These are phyloP conservation scores for Clarias magur DNA, from an alignment of 2,113 vertebrate genomes.

Conservation along the genomic window DNA sequence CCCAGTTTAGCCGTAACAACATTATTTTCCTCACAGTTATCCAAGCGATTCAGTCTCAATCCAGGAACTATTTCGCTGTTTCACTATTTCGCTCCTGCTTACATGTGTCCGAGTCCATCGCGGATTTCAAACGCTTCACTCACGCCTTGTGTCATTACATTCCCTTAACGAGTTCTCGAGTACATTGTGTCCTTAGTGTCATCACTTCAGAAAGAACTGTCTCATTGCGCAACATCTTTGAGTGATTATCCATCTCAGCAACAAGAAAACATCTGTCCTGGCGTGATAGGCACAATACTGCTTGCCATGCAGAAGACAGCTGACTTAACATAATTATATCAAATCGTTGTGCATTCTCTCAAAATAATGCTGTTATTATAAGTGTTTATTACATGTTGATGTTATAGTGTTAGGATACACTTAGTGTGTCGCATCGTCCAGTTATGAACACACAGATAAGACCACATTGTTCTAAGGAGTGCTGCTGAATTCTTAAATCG, in stretches of 20 bases:
- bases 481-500: too few species aligned
- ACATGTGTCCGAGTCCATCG: not conserved
- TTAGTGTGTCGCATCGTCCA: too few species aligned
- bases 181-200: not conserved
- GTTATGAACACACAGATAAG: too few species aligned
- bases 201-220: not conserved
- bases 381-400: slow-evolving; percentile 29
- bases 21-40: not conserved
- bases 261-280: slow-evolving; percentile 5
- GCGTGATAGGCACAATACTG: not conserved
- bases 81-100: slow-evolving; percentile 29
- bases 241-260: slow-evolving; percentile 17
- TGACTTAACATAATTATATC: slow-evolving; percentile 26
- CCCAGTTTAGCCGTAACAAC: not conserved
- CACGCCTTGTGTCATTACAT: not conserved
- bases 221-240: slow-evolving; percentile 20
- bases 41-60: not conserved
- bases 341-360: slow-evolving; percentile 40
- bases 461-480: too few species aligned
- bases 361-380: slow-evolving; percentile 19
- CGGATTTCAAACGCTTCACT: not conserved
- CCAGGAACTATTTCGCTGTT: slow-evolving; percentile 29
- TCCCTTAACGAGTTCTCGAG: not conserved
- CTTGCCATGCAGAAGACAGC: slow-evolving; percentile 2
- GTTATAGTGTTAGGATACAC: slow-evolving; percentile 29